These are phyloP conservation scores for Platysteira castanea DNA, from an alignment of 2,113 vertebrate species.

Conservation along the genomic window DNA sequence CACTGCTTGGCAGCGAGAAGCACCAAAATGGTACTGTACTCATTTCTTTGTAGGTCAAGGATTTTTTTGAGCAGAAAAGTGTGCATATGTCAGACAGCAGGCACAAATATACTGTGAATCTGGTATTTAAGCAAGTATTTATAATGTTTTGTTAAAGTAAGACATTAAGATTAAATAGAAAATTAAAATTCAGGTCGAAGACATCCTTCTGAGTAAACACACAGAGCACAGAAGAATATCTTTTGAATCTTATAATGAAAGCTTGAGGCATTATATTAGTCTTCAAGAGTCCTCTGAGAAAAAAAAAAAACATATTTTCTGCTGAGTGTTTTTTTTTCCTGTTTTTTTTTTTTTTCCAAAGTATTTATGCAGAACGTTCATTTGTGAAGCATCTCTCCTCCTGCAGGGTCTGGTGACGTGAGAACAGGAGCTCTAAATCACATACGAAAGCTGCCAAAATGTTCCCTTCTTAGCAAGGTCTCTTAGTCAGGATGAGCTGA, in stretches of 20 bases:
- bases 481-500: not conserved
- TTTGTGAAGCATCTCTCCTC: conserved; percentile 35
- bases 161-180: not conserved
- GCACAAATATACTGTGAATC: not conserved
- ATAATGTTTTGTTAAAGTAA: not conserved
- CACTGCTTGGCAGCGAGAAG: not conserved
- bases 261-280: not conserved
- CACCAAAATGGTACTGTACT: not conserved
- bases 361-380: not conserved
- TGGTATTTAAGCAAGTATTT: not conserved
- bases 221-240: not conserved
- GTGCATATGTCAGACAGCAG: not conserved
- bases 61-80: not conserved
- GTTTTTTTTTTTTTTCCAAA: not conserved
- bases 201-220: not conserved
- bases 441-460: conserved; percentile 44
- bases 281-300: not conserved
- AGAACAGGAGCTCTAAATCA: conserved; percentile 1
- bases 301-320: not conserved
- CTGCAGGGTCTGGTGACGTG: not conserved
- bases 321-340: not conserved
- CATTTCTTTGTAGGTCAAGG: not conserved
- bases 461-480: conserved; percentile 32
- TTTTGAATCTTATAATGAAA: not conserved
- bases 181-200: conserved; percentile 11